phyloP scores from a whole-genome alignment of 2,113 vertebrate species.

The Alosa alosa region DNA sequence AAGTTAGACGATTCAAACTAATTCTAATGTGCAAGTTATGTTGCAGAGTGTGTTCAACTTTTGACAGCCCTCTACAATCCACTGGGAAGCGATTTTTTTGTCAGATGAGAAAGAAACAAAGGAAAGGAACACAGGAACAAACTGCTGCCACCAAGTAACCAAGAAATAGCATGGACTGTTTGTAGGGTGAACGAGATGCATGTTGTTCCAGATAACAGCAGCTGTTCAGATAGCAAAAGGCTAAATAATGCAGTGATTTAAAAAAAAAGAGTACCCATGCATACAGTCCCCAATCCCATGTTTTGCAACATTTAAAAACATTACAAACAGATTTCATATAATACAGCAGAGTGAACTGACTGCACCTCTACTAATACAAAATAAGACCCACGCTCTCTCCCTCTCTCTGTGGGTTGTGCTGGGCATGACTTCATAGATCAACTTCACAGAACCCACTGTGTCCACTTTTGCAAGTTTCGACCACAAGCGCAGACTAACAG shows the following conservation, averaged over 20 bases:
- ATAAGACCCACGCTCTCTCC: neutral
- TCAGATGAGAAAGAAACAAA: neutral
- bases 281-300: neutral
- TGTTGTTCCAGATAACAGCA: neutral
- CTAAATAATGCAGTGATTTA: neutral
- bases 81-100: neutral
- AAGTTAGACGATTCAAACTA: neutral
- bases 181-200: neutral
- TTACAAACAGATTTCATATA: neutral
- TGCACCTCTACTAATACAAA: neutral
- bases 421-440: constrained; percentile 18
- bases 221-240: neutral
- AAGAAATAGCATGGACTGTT: neutral
- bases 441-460: neutral
- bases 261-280: neutral
- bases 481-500: constrained; percentile 18
- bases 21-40: neutral
- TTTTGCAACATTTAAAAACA: neutral
- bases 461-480: neutral
- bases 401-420: neutral
- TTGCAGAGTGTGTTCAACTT: neutral
- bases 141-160: neutral
- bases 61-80: no score
- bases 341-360: neutral
- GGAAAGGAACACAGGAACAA: no score